Percentiles rank a stretch among this genome's conserved stretches.
These are phyloP conservation scores for Ceramica pisi DNA, from an alignment of 2,888 invertebrate species.

Conservation along the genomic window DNA sequence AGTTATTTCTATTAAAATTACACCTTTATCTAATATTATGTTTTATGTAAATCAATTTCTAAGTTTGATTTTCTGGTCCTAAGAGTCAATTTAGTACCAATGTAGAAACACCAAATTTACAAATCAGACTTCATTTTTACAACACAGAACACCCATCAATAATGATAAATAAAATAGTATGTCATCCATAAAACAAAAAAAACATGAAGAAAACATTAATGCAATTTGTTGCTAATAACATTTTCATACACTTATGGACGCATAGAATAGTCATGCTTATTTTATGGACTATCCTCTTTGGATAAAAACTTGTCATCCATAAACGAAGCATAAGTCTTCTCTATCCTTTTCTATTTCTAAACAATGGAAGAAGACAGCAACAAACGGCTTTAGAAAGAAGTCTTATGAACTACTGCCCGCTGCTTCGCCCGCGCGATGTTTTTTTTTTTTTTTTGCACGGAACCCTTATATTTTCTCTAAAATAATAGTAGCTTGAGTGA, in stretches of 20 bases:
- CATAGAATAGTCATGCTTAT: constrained; percentile 13
- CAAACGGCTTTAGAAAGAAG: neutral
- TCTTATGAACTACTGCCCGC: neutral
- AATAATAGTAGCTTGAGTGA: too few species aligned
- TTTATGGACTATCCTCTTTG: constrained; percentile 3
- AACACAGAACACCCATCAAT: neutral
- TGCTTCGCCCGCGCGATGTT: too few species aligned
- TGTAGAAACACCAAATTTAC: neutral
- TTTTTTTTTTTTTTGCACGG: too few species aligned
- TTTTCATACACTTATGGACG: constrained; percentile 30
- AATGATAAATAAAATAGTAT: neutral
- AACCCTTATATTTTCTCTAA: too few species aligned
- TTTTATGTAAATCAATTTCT: neutral
- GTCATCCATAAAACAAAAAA: constrained; percentile 20
- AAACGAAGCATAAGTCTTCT: neutral
- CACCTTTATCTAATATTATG: too few species aligned
- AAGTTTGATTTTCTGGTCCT: neutral
- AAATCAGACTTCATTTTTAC: neutral
- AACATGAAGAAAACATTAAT: constrained; percentile 28
- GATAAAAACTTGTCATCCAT: constrained; percentile 35
- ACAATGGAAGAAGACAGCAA: constrained; percentile 19
- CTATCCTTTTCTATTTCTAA: constrained; percentile 14
- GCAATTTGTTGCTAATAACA: constrained; percentile 38
- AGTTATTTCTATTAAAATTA: too few species aligned
- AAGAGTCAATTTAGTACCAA: neutral